Conservation (phyloP, 2,888 invertebrate species). For the Ophion slaviceki region DNA sequence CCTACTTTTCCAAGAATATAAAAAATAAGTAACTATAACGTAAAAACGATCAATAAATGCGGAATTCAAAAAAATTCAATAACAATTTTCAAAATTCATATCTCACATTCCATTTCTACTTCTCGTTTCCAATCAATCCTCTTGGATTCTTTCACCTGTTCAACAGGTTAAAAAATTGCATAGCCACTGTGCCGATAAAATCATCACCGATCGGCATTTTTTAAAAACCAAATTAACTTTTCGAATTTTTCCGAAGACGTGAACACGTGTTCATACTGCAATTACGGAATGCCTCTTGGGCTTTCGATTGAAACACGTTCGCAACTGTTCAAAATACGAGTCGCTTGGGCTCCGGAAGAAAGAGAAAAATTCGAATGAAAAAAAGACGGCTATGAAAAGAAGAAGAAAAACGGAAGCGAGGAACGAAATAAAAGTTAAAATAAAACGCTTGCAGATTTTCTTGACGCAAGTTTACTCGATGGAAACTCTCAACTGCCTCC, state of each 20-base stretch:
- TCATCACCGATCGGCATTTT: neutral
- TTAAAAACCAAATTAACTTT: neutral
- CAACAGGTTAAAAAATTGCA: too few species aligned
- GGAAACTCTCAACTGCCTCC: constrained; percentile 48
- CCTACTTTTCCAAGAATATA: too few species aligned
- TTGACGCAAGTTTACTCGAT: constrained; percentile 46
- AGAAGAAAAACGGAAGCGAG: constrained; percentile 16
- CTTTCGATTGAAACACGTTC: constrained; percentile 8
- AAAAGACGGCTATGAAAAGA: neutral
- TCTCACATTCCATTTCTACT: too few species aligned
- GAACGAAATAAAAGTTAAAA: constrained; percentile 36
- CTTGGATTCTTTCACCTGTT: too few species aligned
- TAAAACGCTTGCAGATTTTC: constrained; percentile 48
- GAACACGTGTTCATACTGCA: neutral
- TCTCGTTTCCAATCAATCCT: too few species aligned
- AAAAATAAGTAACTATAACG: too few species aligned
- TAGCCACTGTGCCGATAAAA: too few species aligned
- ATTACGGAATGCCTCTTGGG: too few species aligned
- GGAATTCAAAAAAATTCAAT: too few species aligned
- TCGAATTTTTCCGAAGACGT: neutral
- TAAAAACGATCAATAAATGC: too few species aligned
- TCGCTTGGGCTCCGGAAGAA: constrained; percentile 16
- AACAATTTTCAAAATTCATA: neutral
- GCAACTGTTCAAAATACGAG: neutral
- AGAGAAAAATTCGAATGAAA: neutral